Evolutionary conservation across 2,797 vertebrate genomes (phyloP).

Genomic region (Parauchenoglanis ngamensis): DNA sequence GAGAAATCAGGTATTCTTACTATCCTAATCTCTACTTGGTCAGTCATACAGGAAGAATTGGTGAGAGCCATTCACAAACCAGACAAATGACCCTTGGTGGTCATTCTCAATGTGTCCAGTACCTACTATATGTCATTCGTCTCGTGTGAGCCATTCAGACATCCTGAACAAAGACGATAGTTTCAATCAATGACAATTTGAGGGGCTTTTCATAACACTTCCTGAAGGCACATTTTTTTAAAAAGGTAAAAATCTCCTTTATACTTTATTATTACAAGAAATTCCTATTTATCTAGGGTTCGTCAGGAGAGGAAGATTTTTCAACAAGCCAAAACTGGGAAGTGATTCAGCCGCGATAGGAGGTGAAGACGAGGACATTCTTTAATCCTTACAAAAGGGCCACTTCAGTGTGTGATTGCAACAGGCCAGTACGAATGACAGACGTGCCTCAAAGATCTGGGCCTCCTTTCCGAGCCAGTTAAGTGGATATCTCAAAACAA

Average conservation of each 20-base stretch:
- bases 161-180: not conserved
- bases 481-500: conserved; percentile 59
- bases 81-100: conserved; percentile 15
- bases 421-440: conserved; percentile 53
- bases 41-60: conserved; percentile 34
- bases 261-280: not conserved
- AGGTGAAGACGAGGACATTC: conserved; percentile 53
- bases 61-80: conserved; percentile 13
- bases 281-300: not conserved
- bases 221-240: not conserved
- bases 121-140: not conserved
- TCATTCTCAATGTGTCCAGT: conserved; percentile 8
- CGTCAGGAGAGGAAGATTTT: conserved; percentile 35
- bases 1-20: conserved; percentile 12
- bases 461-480: conserved; percentile 50
- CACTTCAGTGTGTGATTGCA: conserved; percentile 57
- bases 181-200: not conserved
- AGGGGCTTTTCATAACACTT: not conserved
- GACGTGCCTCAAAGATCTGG: conserved; percentile 55
- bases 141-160: not conserved
- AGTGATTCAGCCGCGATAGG: conserved; percentile 49
- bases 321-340: conserved; percentile 50
- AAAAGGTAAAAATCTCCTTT: not conserved
- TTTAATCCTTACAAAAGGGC: conserved; percentile 57
- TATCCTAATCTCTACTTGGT: conserved; percentile 28